Evolutionary conservation across 2,797 vertebrate species (phyloP).

Genomic region (Cyclura pinguis): DNA sequence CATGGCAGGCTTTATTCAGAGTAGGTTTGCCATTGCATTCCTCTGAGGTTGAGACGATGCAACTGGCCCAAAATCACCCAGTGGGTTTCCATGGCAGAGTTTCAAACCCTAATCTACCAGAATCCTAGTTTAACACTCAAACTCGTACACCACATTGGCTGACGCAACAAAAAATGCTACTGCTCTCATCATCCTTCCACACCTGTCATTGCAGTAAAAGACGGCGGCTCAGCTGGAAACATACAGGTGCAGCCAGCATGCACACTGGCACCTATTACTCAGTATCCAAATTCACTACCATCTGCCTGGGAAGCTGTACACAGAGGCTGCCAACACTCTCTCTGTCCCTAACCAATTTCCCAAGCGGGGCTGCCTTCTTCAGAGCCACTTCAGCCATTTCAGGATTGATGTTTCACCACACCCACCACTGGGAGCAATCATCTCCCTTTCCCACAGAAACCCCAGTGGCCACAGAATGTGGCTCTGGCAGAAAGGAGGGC

Average conservation of each 20-base stretch:
- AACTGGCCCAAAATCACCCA: too few relatives aligned
- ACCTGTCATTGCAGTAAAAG: too few relatives aligned
- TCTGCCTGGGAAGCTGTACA: neutral
- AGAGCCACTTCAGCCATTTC: neutral
- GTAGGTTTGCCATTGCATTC: too few relatives aligned
- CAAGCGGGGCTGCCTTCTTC: neutral
- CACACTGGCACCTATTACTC: neutral
- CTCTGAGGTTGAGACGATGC: too few relatives aligned
- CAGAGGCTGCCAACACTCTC: neutral
- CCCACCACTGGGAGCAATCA: neutral
- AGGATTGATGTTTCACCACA: neutral
- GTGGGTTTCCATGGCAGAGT: too few relatives aligned
- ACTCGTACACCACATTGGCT: too few relatives aligned
- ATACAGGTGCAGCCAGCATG: neutral
- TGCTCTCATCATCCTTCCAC: neutral
- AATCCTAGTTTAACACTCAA: too few relatives aligned
- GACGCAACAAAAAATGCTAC: too few relatives aligned
- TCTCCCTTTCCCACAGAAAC: conserved; percentile 10
- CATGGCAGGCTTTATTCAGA: too few relatives aligned
- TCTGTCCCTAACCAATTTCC: neutral
- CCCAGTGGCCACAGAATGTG: conserved; percentile 1
- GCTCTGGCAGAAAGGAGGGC: neutral
- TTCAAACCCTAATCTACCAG: too few relatives aligned
- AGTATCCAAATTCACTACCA: neutral
- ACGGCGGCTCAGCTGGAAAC: too few relatives aligned